A percentile compares a stretch with the other conserved stretches of the same genome.
Evolutionary conservation across 92 coral and sea anemone species (phyloP).

Genomic region (Umimayanthus chanpuru): DNA sequence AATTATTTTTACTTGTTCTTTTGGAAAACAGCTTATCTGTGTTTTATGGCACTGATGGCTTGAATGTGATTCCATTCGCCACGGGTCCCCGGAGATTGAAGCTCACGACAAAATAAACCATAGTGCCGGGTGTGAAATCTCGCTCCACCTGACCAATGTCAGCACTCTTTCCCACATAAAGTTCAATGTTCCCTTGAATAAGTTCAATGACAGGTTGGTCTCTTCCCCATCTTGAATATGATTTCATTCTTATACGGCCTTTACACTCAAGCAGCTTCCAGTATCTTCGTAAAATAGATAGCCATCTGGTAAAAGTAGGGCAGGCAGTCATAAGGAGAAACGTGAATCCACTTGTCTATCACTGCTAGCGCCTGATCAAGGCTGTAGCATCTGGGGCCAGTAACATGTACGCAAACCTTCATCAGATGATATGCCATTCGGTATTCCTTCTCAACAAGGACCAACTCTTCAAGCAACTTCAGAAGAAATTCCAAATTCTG

Average conservation of each 20-base stretch:
- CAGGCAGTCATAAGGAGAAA: constrained; percentile 52
- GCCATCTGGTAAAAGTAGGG: constrained; percentile 80
- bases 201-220: constrained; percentile 70
- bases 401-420: constrained; percentile 67
- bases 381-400: constrained; percentile 65
- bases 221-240: constrained; percentile 50
- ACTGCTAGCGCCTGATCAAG: constrained; percentile 73
- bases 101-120: constrained; percentile 89
- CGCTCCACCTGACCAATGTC: constrained; percentile 73
- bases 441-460: constrained; percentile 51
- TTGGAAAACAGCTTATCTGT: too few species aligned
- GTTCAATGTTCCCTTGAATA: constrained; percentile 75
- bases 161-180: constrained; percentile 82
- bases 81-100: constrained; percentile 79
- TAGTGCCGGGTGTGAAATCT: constrained; percentile 66
- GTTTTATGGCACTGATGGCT: constrained; percentile 47
- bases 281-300: constrained; percentile 67
- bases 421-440: constrained; percentile 66
- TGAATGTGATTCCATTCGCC: constrained; percentile 84
- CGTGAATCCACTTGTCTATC: constrained; percentile 64
- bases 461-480: constrained; percentile 69
- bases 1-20: too few species aligned
- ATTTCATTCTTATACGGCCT: constrained; percentile 68
- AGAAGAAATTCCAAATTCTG: constrained; percentile 57
- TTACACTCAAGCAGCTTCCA: constrained; percentile 81